Evolutionary conservation across 2,888 invertebrate genomes (phyloP), one percentile per base, ranked within the genome.

Genomic region (Taenaris catops): DNA sequence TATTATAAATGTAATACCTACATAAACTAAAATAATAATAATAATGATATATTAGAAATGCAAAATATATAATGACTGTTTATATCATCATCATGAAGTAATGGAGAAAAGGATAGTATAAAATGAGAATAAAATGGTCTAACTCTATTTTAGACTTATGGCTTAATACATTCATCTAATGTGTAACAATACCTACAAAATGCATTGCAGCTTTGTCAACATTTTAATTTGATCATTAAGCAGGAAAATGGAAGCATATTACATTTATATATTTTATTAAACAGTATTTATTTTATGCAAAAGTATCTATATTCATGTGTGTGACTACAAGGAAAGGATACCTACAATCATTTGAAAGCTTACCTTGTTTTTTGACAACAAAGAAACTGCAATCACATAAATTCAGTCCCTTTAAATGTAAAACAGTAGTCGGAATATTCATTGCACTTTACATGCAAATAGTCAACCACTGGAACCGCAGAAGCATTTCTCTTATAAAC

Each of bases 381-480:
- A 14, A 14, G 7, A 8, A 28, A 11, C 7, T 14, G 14, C 4
- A 28, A 8, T 12, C 19, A 4, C 18, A 6, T 20, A 20, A 12
- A 8, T 16, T 7, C 9, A 14, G 16, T 12, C 12, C 8, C 9
- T 23, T 16, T 10, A 16, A 31, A 31, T 31, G 31, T 19, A 23
- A 31, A 31, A 23, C 23, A 5, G n/a, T 3, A 14, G 8, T 23
- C 2, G 9, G 23, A 31, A 31, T 31, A 31, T 23, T 23, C 23
- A 31, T 23, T 14, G 0, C 21, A 23, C 7, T 31, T 7, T 3
- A 9, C 23, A 31, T 23, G 31, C 23, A 31, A 23, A 31, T n/a
- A 16, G 16, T 23, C 14, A 12, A 8, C 10, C 7, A 8, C n/a
- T 1, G 12, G 10, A 23, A 23, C 9, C 14, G 4, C 31, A 31